These are phyloP conservation scores for Drosophila varians DNA, from an alignment of 1,140 invertebrate species.

Conservation along the genomic window DNA sequence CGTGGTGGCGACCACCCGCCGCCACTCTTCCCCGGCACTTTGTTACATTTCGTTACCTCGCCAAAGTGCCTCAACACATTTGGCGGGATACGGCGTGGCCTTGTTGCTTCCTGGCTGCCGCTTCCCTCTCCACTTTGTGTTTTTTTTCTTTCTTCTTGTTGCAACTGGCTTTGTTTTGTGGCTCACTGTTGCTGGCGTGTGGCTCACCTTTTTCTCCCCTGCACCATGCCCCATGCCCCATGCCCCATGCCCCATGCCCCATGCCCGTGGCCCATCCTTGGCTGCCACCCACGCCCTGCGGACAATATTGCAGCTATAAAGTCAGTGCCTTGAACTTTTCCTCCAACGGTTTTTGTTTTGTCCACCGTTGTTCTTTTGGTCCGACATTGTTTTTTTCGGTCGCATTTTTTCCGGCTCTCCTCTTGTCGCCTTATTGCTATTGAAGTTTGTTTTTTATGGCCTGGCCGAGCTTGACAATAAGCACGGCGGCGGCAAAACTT, in stretches of 20 bases:
- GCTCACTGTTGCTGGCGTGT: constrained; percentile 51
- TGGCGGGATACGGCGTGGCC: constrained; percentile 47
- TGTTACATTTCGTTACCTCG: constrained; percentile 79
- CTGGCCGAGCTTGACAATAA: constrained; percentile 79
- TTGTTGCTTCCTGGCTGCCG: constrained; percentile 43
- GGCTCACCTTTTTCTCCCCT: constrained; percentile 61
- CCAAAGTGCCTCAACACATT: constrained; percentile 79
- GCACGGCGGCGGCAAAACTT: constrained; percentile 75
- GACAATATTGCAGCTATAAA: constrained; percentile 80
- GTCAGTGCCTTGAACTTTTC: constrained; percentile 80
- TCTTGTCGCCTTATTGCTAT: constrained; percentile 79
- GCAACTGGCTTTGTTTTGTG: constrained; percentile 67
- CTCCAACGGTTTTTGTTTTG: constrained; percentile 40
- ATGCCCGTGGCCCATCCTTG: not conserved
- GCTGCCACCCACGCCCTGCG: not conserved
- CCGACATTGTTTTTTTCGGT: constrained; percentile 40
- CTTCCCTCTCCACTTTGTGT: not conserved
- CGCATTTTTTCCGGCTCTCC: constrained; percentile 30
- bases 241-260: not conserved
- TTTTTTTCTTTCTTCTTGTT: constrained; percentile 5
- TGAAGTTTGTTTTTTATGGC: constrained; percentile 81
- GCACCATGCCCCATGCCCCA: not conserved
- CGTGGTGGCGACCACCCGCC: constrained; percentile 17
- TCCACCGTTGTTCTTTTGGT: constrained; percentile 59
- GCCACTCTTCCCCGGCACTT: constrained; percentile 50